Conservation (phyloP, 2,888 invertebrate genomes). For the Cylindroiulus punctatus region DNA sequence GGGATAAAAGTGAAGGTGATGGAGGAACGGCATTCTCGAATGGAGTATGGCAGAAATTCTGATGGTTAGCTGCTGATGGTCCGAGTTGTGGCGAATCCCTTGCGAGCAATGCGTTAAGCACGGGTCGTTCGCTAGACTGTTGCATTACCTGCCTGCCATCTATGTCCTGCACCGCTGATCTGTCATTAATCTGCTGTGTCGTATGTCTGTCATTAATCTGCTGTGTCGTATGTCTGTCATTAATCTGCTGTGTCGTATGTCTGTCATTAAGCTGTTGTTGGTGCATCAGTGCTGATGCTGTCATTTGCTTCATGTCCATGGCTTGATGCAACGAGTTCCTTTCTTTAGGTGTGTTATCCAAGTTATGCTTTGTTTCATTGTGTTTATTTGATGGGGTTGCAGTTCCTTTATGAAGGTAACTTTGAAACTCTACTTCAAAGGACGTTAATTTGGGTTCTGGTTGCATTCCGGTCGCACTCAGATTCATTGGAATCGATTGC, state of each 20-base stretch:
- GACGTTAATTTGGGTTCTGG: conserved; percentile 1
- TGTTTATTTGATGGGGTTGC: neutral
- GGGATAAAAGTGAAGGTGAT: neutral
- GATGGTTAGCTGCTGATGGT: neutral
- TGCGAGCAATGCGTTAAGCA: neutral
- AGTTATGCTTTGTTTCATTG: neutral
- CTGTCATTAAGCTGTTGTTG: neutral
- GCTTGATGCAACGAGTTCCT: neutral
- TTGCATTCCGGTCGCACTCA: neutral
- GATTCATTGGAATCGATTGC: conserved; percentile 58
- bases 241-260: too few species aligned
- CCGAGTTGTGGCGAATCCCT: neutral
- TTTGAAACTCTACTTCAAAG: conserved; percentile 46
- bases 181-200: neutral
- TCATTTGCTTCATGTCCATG: neutral
- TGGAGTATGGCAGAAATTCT: neutral
- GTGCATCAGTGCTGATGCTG: neutral
- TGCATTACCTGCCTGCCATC: neutral
- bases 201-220: neutral
- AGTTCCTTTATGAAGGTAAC: conserved; percentile 4
- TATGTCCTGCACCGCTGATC: too few species aligned
- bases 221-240: neutral
- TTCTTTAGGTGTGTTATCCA: neutral
- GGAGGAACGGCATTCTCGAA: neutral
- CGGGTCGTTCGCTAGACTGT: neutral